Evolutionary conservation across 2,797 vertebrate genomes (phyloP), one percentile per base, ranked within the genome.

Genomic region (Siniperca scherzeri): DNA sequence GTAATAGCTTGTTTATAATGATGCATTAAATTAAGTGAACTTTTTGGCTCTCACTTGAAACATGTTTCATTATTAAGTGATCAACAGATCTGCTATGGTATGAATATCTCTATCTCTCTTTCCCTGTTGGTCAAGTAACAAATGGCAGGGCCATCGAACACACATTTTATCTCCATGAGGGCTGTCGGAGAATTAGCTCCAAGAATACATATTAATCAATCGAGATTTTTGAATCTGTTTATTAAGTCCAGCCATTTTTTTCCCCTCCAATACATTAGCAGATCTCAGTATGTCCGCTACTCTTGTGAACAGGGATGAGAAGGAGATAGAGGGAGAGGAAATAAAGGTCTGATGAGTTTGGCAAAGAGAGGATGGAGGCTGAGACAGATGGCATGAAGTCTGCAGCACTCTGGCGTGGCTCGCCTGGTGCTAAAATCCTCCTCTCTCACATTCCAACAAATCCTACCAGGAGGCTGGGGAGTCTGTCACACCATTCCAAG

Each of bases 351-450:
- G 94, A 95, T 88, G 95, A 95, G 95, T 95, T 96, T 96, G 96
- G 96, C 96, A 96, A 89, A 77, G 92, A 84, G 81, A 92, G 85
- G 92, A 96, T 91, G 89, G 95, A 96, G 95, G 94, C 95, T 95
- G 95, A 96, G 96, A 96, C 96, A 96, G 96, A 97, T 97, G 96
- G 96, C 96, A 94, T 93, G 94, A 96, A 96, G 96, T 97, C 96
- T 97, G 96, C 94, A 87, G 93, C 94, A 95, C 95, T 96, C 95
- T 96, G 96, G 96, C 95, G 94, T 91, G 91, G 92, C 92, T 95
- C 91, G 93, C 93, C 91, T 96, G 95, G 96, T 95, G 96, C 95
- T 96, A 97, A 96, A 96, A 96, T 96, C 95, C 94, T 96, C 94
- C 95, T 96, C 95, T 95, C 94, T 96, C 95, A 96, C 96, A 97